These are phyloP conservation scores for Magallana nippona DNA, from an alignment of 2,888 invertebrate genomes.

Conservation along the genomic window DNA sequence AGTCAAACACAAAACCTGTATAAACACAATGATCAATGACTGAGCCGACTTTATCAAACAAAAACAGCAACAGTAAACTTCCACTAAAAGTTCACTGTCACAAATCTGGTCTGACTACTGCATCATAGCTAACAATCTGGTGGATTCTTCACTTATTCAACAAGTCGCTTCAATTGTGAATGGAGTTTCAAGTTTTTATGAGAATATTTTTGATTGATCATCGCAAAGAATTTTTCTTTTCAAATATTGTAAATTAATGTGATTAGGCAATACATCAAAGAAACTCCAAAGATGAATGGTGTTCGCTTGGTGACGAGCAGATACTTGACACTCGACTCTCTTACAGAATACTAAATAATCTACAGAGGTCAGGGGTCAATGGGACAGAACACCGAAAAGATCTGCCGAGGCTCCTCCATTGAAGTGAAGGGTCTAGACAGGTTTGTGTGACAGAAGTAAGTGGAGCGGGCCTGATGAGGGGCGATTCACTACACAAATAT, in stretches of 20 bases:
- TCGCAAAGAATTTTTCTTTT: too few relatives aligned
- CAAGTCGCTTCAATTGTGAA: background rate
- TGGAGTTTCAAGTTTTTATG: background rate
- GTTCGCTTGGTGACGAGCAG: background rate
- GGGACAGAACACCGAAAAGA: background rate
- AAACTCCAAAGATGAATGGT: background rate
- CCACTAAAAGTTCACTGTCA: too few relatives aligned
- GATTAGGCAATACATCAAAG: background rate
- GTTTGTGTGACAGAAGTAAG: constrained; percentile 1
- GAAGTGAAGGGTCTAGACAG: constrained; percentile 10
- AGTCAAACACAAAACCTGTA: too few relatives aligned
- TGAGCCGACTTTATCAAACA: too few relatives aligned
- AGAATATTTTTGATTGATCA: constrained; percentile 6
- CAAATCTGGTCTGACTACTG: too few relatives aligned
- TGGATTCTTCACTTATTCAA: too few relatives aligned
- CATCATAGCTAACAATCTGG: too few relatives aligned
- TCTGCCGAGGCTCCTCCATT: background rate
- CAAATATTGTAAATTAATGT: background rate
- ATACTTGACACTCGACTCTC: background rate
- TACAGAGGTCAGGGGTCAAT: background rate
- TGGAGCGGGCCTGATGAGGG: background rate
- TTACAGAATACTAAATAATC: background rate
- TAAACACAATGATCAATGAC: too few relatives aligned
- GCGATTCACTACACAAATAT: background rate
- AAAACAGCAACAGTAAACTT: too few relatives aligned